A percentile compares a stretch with the other conserved stretches of the same genome.
These are phyloP conservation scores for Seriola dumerili DNA, from an alignment of 2,113 vertebrate species.

Conservation along the genomic window DNA sequence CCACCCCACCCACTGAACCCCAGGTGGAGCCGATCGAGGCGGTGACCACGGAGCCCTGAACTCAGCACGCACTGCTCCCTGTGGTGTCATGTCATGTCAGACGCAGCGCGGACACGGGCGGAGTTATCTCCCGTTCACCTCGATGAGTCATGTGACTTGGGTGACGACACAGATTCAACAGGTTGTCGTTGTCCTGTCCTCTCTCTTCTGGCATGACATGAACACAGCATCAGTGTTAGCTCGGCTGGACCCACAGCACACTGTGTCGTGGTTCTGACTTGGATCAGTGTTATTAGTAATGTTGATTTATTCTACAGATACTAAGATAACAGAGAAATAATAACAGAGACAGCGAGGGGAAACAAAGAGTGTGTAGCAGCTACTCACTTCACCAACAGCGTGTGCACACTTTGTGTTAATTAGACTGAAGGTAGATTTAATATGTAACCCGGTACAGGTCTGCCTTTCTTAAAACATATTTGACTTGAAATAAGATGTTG, in stretches of 20 bases:
- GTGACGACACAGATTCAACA: not conserved
- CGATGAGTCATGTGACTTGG: not conserved
- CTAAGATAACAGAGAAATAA: not conserved
- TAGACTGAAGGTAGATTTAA: not conserved
- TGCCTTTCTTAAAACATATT: not conserved
- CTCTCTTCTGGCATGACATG: conserved; percentile 47
- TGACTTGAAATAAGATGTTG: conserved; percentile 5
- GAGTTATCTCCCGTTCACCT: not conserved
- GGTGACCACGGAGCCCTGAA: conserved; percentile 26
- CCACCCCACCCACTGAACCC: conserved; percentile 81
- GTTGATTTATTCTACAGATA: conserved; percentile 22
- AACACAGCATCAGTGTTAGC: not conserved
- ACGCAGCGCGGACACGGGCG: not conserved
- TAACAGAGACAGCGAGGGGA: not conserved
- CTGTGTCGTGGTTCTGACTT: not conserved
- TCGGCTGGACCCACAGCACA: conserved; percentile 1
- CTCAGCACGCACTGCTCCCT: not conserved
- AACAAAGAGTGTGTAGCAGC: not conserved
- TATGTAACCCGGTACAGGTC: conserved; percentile 3
- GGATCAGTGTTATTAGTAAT: conserved; percentile 13
- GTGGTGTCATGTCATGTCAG: conserved; percentile 29
- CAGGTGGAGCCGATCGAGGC: conserved; percentile 82
- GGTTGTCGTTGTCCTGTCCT: not conserved
- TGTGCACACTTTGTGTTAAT: conserved; percentile 3
- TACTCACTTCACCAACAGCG: conserved; percentile 18